Conservation (phyloP, 64 coral and sea anemone genomes). For the Cladopsammia gracilis region DNA sequence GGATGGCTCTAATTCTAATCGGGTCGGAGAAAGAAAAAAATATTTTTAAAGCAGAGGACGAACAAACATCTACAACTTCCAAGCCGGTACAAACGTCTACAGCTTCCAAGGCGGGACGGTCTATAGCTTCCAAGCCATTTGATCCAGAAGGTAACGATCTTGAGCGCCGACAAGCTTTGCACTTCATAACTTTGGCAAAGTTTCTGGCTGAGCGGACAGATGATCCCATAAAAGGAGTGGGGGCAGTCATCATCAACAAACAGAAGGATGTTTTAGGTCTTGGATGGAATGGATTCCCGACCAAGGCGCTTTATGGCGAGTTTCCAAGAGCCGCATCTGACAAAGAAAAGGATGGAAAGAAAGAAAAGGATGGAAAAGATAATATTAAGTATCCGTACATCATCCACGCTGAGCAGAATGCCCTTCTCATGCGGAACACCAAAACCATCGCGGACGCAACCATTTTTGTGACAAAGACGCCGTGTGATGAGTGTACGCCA, state of each 20-base stretch:
- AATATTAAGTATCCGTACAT: slow-evolving; percentile 74
- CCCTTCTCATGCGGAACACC: slow-evolving; percentile 58
- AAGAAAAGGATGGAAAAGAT: no score
- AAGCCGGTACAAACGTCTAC: no score
- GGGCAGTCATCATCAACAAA: slow-evolving; percentile 31
- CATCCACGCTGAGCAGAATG: slow-evolving; percentile 83
- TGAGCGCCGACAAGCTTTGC: not conserved
- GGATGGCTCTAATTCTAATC: not conserved
- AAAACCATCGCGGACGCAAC: slow-evolving; percentile 7
- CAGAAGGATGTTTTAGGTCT: slow-evolving; percentile 16
- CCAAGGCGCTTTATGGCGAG: slow-evolving; percentile 41
- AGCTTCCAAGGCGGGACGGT: not conserved
- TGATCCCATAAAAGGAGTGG: slow-evolving; percentile 62
- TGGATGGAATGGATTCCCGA: slow-evolving; percentile 63
- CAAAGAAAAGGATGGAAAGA: not conserved
- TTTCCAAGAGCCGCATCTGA: slow-evolving; percentile 32
- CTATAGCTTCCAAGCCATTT: not conserved
- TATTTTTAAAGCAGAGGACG: no score
- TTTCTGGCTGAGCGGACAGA: slow-evolving; percentile 60
- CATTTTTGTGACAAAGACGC: slow-evolving; percentile 51
- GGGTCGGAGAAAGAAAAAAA: not conserved
- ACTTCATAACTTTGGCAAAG: slow-evolving; percentile 39
- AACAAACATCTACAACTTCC: no score
- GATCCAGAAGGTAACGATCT: not conserved
- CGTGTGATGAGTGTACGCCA: slow-evolving; percentile 67